Base-by-base conservation (phyloP, 2,113 vertebrate species). In the Petrocephalus microphthalmus region DNA sequence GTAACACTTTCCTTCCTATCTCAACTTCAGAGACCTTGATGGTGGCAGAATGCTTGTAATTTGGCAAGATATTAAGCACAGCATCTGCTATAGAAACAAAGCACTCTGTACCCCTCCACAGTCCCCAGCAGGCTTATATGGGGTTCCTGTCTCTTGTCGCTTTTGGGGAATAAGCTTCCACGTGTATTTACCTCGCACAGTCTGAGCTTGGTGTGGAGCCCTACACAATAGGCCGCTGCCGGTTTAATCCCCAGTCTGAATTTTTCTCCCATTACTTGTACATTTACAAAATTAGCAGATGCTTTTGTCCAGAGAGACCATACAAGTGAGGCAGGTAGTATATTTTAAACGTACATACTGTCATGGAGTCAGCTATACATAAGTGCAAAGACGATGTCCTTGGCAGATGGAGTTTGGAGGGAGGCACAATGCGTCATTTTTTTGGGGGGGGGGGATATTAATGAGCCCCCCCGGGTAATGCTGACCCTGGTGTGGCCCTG, bases 51-150 rank as follows among this genome's bases (percentile, higher is more conserved):
- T 91, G 88, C 42, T 53, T 89, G 88, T 90, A 91, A 93, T 57
- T 54, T 92, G 91, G 1, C 1, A 1, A 86, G 91, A 91, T 91
- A 89, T 90, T 88, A 90, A 52, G 57, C 71, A 89, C 92, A 87
- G 92, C 90, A 91, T 92, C 89, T 33, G 74, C 90, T 51, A 92
- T 88, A 89, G 86, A 92, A 94, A 91, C 89, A 91, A 87, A 82
- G 13, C 67, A 8, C 37, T 60, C 51, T 54, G 13, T n/a, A 13
- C 8, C 60, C 25, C 60, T 29, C 10, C 60, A 29, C n/a, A 25
- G 60, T 64, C 60, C n/a, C 57, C n/a, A 7, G 10, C n/a, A 13
- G 60, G 60, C 25, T 29, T 67, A 64, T 49, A 49, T 51, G n/a
- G 15, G 45, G 45, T 87, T 29, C 60, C 60, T 67, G 60, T 67